A percentile compares a stretch with the other conserved stretches of the same genome.
Conservation (phyloP, 2,113 vertebrate species). For the Ibidorhyncha struthersii region DNA sequence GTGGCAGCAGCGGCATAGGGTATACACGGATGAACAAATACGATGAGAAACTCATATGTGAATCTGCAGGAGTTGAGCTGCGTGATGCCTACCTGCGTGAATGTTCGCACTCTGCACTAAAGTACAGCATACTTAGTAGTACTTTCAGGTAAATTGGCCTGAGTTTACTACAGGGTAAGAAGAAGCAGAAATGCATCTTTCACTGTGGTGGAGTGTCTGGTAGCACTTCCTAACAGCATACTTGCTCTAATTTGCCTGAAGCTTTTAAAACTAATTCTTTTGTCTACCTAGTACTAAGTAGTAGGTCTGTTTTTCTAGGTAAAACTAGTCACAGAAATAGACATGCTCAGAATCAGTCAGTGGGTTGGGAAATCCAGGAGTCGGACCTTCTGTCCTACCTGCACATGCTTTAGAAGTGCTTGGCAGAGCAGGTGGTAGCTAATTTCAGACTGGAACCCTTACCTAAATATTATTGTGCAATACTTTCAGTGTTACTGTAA, state of each 20-base stretch:
- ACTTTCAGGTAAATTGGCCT: neutral
- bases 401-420: neutral
- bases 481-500: neutral
- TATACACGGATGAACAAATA: neutral
- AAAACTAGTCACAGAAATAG: neutral
- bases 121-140: no score
- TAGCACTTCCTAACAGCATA: neutral
- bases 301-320: neutral
- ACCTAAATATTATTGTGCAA: neutral
- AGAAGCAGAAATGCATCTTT: neutral
- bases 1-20: neutral
- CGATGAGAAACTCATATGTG: rapidly evolving
- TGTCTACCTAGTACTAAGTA: neutral
- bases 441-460: neutral
- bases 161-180: neutral
- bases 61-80: neutral
- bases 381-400: neutral
- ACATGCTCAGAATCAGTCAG: neutral
- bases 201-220: neutral
- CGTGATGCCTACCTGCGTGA: neutral
- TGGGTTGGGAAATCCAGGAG: neutral
- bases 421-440: neutral
- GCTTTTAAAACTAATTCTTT: neutral
- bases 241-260: neutral
- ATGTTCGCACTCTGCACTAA: neutral